Conservation (phyloP, 2,113 vertebrate species). For the Miniopterus natalensis region DNA sequence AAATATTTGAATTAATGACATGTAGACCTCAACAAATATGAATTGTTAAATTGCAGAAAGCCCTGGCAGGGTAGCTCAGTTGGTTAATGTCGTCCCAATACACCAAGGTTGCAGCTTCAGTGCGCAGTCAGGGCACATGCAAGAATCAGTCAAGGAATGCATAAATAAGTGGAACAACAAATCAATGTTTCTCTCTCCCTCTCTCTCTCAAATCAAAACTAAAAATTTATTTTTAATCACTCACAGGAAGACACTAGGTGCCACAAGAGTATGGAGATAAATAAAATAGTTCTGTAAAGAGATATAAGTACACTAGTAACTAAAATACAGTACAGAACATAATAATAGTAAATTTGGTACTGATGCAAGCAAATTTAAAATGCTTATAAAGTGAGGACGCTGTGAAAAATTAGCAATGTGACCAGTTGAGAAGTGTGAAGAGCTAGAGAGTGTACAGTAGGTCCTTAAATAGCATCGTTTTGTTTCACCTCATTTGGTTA, state of each 20-base stretch:
- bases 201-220: no score
- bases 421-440: background rate
- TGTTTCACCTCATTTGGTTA: background rate
- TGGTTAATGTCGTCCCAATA: no score
- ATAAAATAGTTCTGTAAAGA: background rate
- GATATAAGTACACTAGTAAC: background rate
- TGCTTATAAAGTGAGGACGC: background rate
- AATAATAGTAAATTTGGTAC: background rate
- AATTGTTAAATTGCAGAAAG: background rate
- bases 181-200: no score
- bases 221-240: background rate
- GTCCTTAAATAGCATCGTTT: background rate
- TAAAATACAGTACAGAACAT: background rate
- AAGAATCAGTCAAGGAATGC: no score
- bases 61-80: no score
- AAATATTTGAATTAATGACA: background rate
- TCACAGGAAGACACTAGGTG: background rate
- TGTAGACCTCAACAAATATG: background rate
- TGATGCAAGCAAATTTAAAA: background rate
- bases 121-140: no score
- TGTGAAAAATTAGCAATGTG: background rate
- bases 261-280: background rate
- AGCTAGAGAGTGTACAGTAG: background rate
- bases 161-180: no score
- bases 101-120: no score